Base-by-base conservation (phyloP, 1,140 invertebrate genomes). In the Ceratosolen fusciceps region DNA sequence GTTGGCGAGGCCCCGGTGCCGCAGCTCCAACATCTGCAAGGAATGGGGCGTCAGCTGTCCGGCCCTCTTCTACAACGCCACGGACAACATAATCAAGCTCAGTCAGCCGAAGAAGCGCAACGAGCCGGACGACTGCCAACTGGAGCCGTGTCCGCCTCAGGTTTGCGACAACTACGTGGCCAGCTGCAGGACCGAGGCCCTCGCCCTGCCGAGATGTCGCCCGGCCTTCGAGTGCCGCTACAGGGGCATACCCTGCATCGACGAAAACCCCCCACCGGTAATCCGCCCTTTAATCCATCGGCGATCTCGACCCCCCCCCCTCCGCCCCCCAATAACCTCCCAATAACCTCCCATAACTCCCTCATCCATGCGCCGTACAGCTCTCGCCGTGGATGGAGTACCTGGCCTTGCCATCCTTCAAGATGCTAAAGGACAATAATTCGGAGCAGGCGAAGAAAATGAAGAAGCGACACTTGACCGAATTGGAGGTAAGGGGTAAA, bases 351-450 rank as follows among this genome's bases (percentile, higher is more conserved):
- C 43, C 43, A 7, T 16, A 9, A 47, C 43, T 16, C 43, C 43
- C 43, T 47, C 49, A 43, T 43, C 12, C 12, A 43, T 12, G 39
- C 39, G 8, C 10, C 5, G 31, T 34, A 5, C 21, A 76, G 65
- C 0, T 78, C 2, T 73, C 58, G 0, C 34, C 21, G 8, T 84
- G 85, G 84, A 67, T 85, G 71, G 26, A 71, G 1, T 83, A 77
- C 24, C 34, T 86, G 12, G 71, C 85, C 0, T 0, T 86, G 10
- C 86, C 86, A 0, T 10, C 52, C 0, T 87, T 84, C 52, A 76
- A 72, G 34, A 34, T 34, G 8, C 29, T 87, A 24, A 86, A 82
- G 68, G 60, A 80, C 9, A 79, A 81, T n/a, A 31, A 74, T 5
- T 80, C 82, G n/a, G 56, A 81, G 21, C 21, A 67, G 0, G 83